Base-by-base conservation (phyloP, 2,888 invertebrate species). In the Dicranocentrus wangi region DNA sequence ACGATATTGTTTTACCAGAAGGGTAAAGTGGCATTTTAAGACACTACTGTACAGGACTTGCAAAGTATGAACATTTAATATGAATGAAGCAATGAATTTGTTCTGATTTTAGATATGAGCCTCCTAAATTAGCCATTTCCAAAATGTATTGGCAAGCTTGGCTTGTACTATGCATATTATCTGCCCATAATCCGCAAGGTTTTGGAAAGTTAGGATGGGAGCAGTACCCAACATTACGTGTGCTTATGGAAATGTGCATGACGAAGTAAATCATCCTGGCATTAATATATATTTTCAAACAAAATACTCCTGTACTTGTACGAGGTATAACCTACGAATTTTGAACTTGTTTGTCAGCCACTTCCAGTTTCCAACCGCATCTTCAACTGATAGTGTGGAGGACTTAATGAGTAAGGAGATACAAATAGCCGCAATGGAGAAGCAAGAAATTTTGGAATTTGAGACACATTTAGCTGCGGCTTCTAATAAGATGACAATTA, bases 191-290 rank as follows among this genome's bases (percentile, higher is more conserved):
- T 91, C 97, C 98, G 0, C 90, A 92, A 0, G 92, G 93, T 15
- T 94, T 97, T 89, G 98, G 98, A 13, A 92, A 93, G 85, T 90
- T 94, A 72, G 95, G 95, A 42, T 97, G 97, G 93, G 92, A 93
- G 87, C 93, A 93, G 86, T 98, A 97, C 90, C 96, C 98, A 19
- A 97, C 95, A 65, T 91, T 98, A 84, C 91, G 95, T 83, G 93
- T 94, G 87, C 91, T 98, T 84, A 97, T 98, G 92, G 98, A 98
- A 90, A 96, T 96, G 93, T 96, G 96, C 87, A 98, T 98, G 88
- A 98, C 98, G 10, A 96, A 95, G 93, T 94, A 88, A 90, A 47
- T 10, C 47, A 10, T n/a, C 47, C 15, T 47, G 2, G n/a, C 32
- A 32, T n/a, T n/a, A n/a, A n/a, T n/a, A n/a, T n/a, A n/a, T 39